Base-by-base conservation (phyloP, 2,888 invertebrate species). In the Diabrotica balteata region DNA sequence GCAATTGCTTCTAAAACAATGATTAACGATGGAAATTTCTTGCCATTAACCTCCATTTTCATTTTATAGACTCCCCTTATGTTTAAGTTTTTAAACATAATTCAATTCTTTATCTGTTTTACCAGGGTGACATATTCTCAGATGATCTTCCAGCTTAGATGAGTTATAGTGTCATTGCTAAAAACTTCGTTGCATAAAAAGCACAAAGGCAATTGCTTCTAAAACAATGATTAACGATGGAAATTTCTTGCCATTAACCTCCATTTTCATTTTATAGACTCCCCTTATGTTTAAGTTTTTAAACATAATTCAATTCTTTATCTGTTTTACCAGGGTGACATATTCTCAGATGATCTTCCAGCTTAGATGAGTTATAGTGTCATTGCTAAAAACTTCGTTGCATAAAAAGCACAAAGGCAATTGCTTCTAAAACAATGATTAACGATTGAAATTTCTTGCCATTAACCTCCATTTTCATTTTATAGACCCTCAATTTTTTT, bases 131-230 rank as follows among this genome's bases (percentile, higher is more conserved):
- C 73, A 75, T 50, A 62, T 65, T 71, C 69, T 80, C 66, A 80
- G 74, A 76, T 78, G 77, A 71, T 76, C 72, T 54, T 76, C 66
- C 49, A 77, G 69, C 66, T 76, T 79, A 7, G 73, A 78, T 73
- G 76, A 73, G 71, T 79, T 77, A 75, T 76, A 71, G 75, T 4
- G 22, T 52, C 57, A 57, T 69, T 71, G 67, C 63, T 59, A 42
- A 71, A 69, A 66, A 69, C 65, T 72, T 70, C 55, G 57, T 71
- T 69, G 53, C 70, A 72, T 68, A 69, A 72, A 72, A 72, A 71
- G 61, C 71, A 71, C 60, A 72, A 68, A 46, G 70, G 68, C 63
- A 69, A n/a, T 66, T 47, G 67, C 58, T 71, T 71, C 62, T 71
- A 59, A 10, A 65, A 2, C 47, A 11, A 9, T 63, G 60, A 69